Evolutionary conservation across 2,888 invertebrate species (phyloP).

Genomic region (Drosophila kanekoi): DNA sequence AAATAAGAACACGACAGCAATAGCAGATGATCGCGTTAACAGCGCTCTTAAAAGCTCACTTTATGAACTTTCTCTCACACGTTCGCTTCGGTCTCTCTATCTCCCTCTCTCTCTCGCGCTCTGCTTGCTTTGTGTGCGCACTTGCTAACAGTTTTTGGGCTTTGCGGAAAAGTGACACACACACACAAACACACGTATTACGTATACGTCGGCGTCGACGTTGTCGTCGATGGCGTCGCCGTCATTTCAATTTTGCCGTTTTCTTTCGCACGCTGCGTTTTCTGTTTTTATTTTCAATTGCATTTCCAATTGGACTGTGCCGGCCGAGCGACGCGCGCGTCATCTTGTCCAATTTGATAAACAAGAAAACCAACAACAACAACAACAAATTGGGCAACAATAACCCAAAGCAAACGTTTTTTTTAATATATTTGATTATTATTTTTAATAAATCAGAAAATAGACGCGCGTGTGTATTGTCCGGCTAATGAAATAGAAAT

Average conservation of each 20-base stretch:
- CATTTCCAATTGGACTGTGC: slow-evolving; percentile 71
- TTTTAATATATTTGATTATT: slow-evolving; percentile 7
- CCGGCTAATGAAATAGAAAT: slow-evolving; percentile 7
- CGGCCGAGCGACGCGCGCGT: slow-evolving; percentile 54
- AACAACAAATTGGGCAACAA: slow-evolving; percentile 5
- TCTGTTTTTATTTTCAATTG: slow-evolving; percentile 73
- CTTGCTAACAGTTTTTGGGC: slow-evolving; percentile 62
- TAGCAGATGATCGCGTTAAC: slow-evolving; percentile 64
- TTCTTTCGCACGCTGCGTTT: slow-evolving; percentile 64
- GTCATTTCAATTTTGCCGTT: slow-evolving; percentile 59
- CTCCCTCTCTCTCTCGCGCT: slow-evolving; percentile 3
- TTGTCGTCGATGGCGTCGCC: slow-evolving; percentile 37
- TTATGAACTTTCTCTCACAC: slow-evolving; percentile 22
- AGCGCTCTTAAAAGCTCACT: slow-evolving; percentile 49
- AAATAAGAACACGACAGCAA: not conserved
- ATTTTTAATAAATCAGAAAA: slow-evolving; percentile 9
- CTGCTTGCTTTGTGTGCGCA: slow-evolving; percentile 13
- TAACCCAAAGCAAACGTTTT: not conserved
- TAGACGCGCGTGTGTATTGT: slow-evolving; percentile 20
- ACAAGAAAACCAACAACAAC: slow-evolving; percentile 7
- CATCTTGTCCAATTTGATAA: slow-evolving; percentile 42
- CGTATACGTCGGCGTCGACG: slow-evolving; percentile 59
- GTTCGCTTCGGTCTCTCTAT: slow-evolving; percentile 1
- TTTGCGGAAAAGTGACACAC: slow-evolving; percentile 70
- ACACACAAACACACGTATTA: slow-evolving; percentile 45